Evolutionary conservation across 1,140 invertebrate species (phyloP).

Genomic region (Aphidius ervi): DNA sequence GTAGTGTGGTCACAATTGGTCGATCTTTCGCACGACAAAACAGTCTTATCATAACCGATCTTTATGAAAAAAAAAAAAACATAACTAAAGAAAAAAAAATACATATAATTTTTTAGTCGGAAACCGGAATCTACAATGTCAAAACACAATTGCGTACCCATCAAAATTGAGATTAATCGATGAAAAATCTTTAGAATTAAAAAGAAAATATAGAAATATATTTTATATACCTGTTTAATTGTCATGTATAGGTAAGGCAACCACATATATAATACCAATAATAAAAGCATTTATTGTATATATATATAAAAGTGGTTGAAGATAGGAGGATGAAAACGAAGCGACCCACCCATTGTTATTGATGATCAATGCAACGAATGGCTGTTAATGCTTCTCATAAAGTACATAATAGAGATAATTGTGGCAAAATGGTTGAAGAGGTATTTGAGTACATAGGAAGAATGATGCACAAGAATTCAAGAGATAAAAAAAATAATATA

Average conservation of each 20-base stretch:
- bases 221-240: slow-evolving; percentile 8
- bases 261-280: too few relatives aligned
- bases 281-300: too few relatives aligned
- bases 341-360: slow-evolving; percentile 16
- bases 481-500: slow-evolving; percentile 11
- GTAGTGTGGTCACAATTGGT: slow-evolving; percentile 1
- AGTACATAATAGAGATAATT: slow-evolving; percentile 27
- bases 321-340: slow-evolving; percentile 7
- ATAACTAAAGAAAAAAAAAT: neutral
- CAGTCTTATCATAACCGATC: slow-evolving; percentile 14
- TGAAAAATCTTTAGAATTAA: neutral
- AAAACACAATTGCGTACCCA: slow-evolving; percentile 25
- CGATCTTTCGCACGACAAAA: slow-evolving; percentile 22
- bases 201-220: neutral
- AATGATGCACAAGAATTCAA: neutral
- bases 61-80: slow-evolving; percentile 18
- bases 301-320: too few relatives aligned
- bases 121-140: slow-evolving; percentile 24
- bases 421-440: slow-evolving; percentile 29
- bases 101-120: slow-evolving; percentile 13
- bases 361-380: slow-evolving; percentile 10
- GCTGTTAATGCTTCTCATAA: slow-evolving; percentile 24
- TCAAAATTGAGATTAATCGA: slow-evolving; percentile 8
- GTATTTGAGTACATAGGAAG: slow-evolving; percentile 8
- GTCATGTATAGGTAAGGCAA: too few relatives aligned